A percentile compares a stretch with the other conserved stretches of the same genome.
phyloP scores from a whole-genome alignment of 2,797 vertebrate genomes.

The Anguilla megastoma region DNA sequence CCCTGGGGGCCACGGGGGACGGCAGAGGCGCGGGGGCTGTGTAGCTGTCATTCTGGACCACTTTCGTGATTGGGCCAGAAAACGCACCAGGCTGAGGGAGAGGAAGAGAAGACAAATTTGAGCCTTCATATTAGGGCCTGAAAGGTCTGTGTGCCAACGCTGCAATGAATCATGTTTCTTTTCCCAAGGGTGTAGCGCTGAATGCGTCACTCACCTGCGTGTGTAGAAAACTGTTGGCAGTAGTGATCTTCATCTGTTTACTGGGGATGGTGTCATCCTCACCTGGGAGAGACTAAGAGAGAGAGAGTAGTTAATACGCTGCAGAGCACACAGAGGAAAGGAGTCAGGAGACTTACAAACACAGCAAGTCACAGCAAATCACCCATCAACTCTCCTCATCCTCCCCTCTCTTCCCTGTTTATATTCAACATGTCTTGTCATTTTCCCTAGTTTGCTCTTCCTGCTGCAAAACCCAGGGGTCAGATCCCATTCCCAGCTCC shows the following conservation, averaged over 20 bases:
- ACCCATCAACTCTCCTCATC: neutral
- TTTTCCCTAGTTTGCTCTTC: neutral
- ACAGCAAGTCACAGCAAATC: neutral
- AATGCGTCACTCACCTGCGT: slow-evolving; percentile 60
- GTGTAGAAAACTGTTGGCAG: slow-evolving; percentile 71
- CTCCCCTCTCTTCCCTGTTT: neutral
- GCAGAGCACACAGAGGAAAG: neutral
- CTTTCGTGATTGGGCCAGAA: slow-evolving; percentile 89
- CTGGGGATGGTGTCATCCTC: slow-evolving; percentile 73
- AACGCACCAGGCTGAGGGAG: slow-evolving; percentile 72
- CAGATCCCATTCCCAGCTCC: neutral
- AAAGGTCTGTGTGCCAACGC: neutral
- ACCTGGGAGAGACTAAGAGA: slow-evolving; percentile 55
- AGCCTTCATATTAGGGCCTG: neutral
- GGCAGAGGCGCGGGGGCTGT: slow-evolving; percentile 75
- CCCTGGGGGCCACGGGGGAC: slow-evolving; percentile 63
- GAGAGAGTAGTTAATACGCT: neutral
- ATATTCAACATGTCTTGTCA: neutral
- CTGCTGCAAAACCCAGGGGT: neutral
- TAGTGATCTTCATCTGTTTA: slow-evolving; percentile 88
- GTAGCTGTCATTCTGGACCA: slow-evolving; percentile 94
- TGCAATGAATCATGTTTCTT: neutral
- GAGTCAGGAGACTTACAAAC: neutral
- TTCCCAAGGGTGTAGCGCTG: neutral
- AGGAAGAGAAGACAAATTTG: neutral